These are phyloP conservation scores for Acrobasis repandana DNA, from an alignment of 2,888 invertebrate species.

Conservation along the genomic window DNA sequence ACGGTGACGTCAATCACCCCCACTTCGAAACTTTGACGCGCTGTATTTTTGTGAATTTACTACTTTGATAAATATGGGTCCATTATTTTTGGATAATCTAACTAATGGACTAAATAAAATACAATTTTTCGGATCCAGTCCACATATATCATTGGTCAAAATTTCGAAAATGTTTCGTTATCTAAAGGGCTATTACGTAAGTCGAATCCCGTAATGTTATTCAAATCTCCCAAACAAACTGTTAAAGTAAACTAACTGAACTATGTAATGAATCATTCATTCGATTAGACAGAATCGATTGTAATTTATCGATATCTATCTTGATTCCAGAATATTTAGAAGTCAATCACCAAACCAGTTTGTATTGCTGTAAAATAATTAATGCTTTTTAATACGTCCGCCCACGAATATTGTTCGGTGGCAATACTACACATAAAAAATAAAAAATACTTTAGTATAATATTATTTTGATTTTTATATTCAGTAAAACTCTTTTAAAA, in stretches of 20 bases:
- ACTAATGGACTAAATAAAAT: no score
- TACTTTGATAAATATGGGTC: no score
- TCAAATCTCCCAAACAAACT: background rate
- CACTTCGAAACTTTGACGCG: no score
- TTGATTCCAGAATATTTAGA: constrained; percentile 4
- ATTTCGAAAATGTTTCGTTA: no score
- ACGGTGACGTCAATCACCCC: no score
- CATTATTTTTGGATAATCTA: no score
- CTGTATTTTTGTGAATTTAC: no score
- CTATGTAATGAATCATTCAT: constrained; percentile 18
- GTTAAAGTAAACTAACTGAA: constrained; percentile 1
- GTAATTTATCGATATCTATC: constrained; percentile 22
- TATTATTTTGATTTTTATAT: background rate
- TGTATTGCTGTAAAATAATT: constrained; percentile 16
- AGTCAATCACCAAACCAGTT: constrained; percentile 15
- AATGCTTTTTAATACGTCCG: constrained; percentile 17
- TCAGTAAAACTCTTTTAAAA: background rate
- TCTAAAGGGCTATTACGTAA: background rate
- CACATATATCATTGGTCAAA: no score
- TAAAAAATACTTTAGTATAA: no score
- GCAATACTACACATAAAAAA: background rate
- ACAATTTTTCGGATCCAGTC: no score
- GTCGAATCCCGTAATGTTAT: background rate
- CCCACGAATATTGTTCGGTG: constrained; percentile 15
- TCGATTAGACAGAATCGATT: constrained; percentile 19